Percentiles rank a stretch among this genome's conserved stretches.
Conservation (phyloP, 2,888 invertebrate genomes). For the Leucania comma region DNA sequence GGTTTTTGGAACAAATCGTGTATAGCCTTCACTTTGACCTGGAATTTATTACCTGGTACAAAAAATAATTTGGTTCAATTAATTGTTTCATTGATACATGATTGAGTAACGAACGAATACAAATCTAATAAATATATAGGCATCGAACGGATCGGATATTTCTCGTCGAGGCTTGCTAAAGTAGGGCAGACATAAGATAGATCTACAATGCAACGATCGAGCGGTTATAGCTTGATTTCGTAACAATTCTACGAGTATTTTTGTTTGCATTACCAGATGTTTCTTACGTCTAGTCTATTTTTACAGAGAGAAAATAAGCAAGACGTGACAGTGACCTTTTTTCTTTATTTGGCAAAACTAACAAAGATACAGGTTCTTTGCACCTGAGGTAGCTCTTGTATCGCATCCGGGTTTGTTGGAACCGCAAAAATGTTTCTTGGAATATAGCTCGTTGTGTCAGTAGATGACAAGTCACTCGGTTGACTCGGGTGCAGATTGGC, state of each 20-base stretch:
- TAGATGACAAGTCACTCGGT: slow-evolving; percentile 44
- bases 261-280: slow-evolving; percentile 10
- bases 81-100: slow-evolving; percentile 18
- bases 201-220: slow-evolving; percentile 37
- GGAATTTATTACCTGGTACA: background rate
- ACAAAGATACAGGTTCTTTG: slow-evolving; percentile 14
- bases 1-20: slow-evolving; percentile 33
- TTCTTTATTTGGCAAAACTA: background rate
- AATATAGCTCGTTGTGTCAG: slow-evolving; percentile 45
- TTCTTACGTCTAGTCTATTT: slow-evolving; percentile 1
- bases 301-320: slow-evolving; percentile 5
- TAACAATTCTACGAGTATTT: slow-evolving; percentile 23
- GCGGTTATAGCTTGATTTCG: slow-evolving; percentile 28
- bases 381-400: slow-evolving; percentile 8
- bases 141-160: slow-evolving; percentile 16
- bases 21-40: slow-evolving; percentile 47
- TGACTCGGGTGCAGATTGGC: slow-evolving; percentile 47
- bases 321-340: slow-evolving; percentile 13
- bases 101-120: slow-evolving; percentile 25
- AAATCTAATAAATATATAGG: slow-evolving; percentile 22
- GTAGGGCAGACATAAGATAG: slow-evolving; percentile 53
- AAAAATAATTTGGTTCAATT: slow-evolving; percentile 12
- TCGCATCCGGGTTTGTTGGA: slow-evolving; percentile 48
- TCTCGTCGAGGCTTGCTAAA: slow-evolving; percentile 34
- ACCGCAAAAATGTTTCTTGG: slow-evolving; percentile 42